Conservation (phyloP, 2,113 vertebrate genomes). For the Alaudala cheleensis region DNA sequence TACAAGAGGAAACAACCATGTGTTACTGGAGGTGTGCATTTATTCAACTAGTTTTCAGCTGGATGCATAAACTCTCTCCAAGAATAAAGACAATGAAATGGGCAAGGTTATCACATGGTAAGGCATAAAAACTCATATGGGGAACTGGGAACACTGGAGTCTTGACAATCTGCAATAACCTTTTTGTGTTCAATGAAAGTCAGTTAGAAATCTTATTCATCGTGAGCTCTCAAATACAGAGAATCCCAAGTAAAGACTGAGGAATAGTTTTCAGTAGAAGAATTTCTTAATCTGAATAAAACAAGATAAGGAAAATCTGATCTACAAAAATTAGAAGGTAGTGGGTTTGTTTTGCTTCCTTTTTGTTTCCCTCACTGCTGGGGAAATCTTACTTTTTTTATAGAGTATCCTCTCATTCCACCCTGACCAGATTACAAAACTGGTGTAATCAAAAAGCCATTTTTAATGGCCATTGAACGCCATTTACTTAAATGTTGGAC, state of each 20-base stretch:
- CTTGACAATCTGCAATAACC: not conserved
- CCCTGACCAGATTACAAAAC: not conserved
- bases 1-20: not conserved
- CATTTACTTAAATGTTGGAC: not conserved
- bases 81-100: slow-evolving; percentile 8
- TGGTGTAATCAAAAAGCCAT: not conserved
- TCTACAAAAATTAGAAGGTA: not conserved
- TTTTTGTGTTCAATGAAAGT: slow-evolving; percentile 15
- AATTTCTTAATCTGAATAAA: not conserved
- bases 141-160: slow-evolving; percentile 15
- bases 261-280: not conserved
- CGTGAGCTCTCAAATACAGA: not conserved
- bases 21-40: not conserved
- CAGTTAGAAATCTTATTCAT: slow-evolving; percentile 8
- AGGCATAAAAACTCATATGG: not conserved
- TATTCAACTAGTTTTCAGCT: not conserved
- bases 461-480: too few relatives aligned
- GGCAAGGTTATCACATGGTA: not conserved
- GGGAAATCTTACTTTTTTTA: not conserved
- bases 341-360: not conserved
- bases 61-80: not conserved
- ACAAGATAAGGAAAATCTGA: not conserved
- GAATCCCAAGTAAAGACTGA: not conserved
- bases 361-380: not conserved
- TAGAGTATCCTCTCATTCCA: not conserved